Percentiles rank a stretch among this genome's conserved stretches.
Evolutionary conservation across 2,113 vertebrate species (phyloP).

Genomic region (Pithys albifrons): DNA sequence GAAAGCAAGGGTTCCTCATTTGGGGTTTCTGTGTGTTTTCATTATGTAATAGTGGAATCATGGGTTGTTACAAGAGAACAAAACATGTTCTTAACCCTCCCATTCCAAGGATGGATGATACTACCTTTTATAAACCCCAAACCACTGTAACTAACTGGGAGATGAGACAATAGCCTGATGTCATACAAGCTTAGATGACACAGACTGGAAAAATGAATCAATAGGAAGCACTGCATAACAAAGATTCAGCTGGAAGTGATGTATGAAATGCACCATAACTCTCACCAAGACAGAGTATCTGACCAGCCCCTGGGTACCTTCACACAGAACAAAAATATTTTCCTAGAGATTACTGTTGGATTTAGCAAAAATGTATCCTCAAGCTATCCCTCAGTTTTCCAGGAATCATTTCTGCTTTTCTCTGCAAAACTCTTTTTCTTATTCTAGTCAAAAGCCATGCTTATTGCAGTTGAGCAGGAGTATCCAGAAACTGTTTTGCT

Average conservation of each 20-base stretch:
- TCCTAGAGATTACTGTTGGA: not conserved
- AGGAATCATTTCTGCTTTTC: not conserved
- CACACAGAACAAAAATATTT: not conserved
- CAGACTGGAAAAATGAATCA: not conserved
- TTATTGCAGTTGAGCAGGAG: not conserved
- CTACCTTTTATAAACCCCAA: not conserved
- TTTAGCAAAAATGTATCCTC: not conserved
- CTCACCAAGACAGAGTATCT: not conserved
- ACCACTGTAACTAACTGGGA: not conserved
- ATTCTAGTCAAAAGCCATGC: not conserved
- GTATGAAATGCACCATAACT: not conserved
- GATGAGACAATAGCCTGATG: not conserved
- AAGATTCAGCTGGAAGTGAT: not conserved
- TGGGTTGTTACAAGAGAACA: not conserved
- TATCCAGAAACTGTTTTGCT: not conserved
- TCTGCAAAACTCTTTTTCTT: not conserved
- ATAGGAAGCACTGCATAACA: not conserved
- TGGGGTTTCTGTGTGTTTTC: not conserved
- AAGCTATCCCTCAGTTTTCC: not conserved
- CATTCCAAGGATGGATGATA: not conserved
- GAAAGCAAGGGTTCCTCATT: not conserved
- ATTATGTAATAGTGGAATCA: not conserved
- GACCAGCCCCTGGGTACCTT: not conserved
- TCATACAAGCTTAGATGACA: not conserved
- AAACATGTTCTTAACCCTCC: not conserved